Percentiles rank a stretch among this genome's conserved stretches.
These are phyloP conservation scores for Zophobas morio DNA, from an alignment of 1,140 invertebrate species.

Conservation along the genomic window DNA sequence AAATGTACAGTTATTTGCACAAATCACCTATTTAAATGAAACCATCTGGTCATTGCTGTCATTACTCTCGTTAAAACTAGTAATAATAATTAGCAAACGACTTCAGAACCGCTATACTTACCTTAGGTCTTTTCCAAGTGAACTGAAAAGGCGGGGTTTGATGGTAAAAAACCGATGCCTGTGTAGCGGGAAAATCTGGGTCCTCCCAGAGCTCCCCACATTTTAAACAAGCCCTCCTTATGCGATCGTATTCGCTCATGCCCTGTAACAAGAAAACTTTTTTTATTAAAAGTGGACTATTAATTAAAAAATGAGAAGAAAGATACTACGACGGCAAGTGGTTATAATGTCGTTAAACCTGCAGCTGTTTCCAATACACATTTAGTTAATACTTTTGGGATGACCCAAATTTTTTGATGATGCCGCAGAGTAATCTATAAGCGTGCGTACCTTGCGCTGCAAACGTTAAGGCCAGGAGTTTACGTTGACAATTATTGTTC, in stretches of 20 bases:
- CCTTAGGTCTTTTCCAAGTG: constrained; percentile 92
- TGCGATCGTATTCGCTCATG: constrained; percentile 86
- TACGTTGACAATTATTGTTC: too few relatives aligned
- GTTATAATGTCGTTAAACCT: too few relatives aligned
- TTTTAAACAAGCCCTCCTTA: constrained; percentile 84
- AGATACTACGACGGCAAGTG: too few relatives aligned
- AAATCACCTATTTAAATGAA: constrained; percentile 26
- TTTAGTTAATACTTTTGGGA: too few relatives aligned
- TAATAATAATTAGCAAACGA: constrained; percentile 4
- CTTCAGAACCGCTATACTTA: constrained; percentile 66
- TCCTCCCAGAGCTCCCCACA: constrained; percentile 91
- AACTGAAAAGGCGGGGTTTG: constrained; percentile 94
- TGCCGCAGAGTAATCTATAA: too few relatives aligned
- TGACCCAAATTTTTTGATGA: too few relatives aligned
- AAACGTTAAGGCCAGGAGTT: too few relatives aligned
- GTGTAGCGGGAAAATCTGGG: constrained; percentile 89
- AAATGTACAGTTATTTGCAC: constrained; percentile 26
- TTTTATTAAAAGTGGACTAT: constrained; percentile 3
- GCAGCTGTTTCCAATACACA: too few relatives aligned
- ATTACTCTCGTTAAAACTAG: constrained; percentile 2
- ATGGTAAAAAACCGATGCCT: constrained; percentile 92
- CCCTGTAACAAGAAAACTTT: constrained; percentile 56
- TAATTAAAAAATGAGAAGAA: too few relatives aligned
- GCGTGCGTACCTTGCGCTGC: too few relatives aligned
- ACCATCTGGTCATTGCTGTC: constrained; percentile 18